These are phyloP conservation scores for Nemoura dubitans DNA, from an alignment of 2,888 invertebrate species.

Conservation along the genomic window DNA sequence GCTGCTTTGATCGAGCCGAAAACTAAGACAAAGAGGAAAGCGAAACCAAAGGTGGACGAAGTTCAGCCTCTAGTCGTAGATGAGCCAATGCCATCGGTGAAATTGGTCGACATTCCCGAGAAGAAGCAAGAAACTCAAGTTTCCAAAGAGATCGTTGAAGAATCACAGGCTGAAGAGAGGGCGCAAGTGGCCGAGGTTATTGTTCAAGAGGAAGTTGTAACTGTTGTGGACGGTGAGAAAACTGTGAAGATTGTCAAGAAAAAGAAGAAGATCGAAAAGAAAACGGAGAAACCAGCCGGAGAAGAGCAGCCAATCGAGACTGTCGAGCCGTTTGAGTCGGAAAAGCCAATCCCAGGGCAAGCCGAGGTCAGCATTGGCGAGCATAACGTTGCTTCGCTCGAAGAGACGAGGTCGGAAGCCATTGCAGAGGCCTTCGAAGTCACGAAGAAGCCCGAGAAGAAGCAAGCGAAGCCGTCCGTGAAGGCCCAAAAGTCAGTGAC, in stretches of 20 bases:
- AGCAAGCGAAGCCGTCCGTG: constrained; percentile 51
- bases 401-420: constrained; percentile 45
- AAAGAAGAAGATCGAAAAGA: constrained; percentile 44
- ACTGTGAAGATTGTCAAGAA: constrained; percentile 38
- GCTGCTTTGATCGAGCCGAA: constrained; percentile 15
- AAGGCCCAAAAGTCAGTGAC: constrained; percentile 53
- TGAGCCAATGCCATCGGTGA: constrained; percentile 35
- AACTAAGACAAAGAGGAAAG: constrained; percentile 39
- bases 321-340: constrained; percentile 37
- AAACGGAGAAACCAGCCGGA: constrained; percentile 26
- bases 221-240: constrained; percentile 41
- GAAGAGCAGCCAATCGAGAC: constrained; percentile 41
- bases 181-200: constrained; percentile 24
- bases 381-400: constrained; percentile 41
- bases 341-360: constrained; percentile 34
- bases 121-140: constrained; percentile 16
- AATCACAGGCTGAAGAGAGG: constrained; percentile 1
- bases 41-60: constrained; percentile 39
- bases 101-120: constrained; percentile 34
- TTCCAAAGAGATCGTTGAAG: constrained; percentile 17
- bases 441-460: constrained; percentile 49
- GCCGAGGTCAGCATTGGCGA: constrained; percentile 40
- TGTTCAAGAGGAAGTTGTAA: constrained; percentile 41
- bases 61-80: constrained; percentile 28
- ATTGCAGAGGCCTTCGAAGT: constrained; percentile 47